Base-by-base conservation (phyloP, 2,797 vertebrate genomes). In the Pangasius mekongensis region DNA sequence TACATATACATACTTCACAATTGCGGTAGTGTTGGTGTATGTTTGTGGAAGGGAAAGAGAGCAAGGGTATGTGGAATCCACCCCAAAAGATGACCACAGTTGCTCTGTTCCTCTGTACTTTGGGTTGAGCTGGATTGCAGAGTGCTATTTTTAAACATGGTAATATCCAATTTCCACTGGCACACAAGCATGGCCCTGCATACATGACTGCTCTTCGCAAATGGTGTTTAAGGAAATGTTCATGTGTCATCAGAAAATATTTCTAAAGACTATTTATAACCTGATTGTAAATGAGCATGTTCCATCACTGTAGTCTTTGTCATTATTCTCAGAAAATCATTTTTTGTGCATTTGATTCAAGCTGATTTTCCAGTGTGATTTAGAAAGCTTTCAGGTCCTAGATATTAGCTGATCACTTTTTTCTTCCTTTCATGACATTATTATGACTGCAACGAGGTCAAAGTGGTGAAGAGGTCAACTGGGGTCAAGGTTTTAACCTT, bases 21-120 rank as follows among this genome's bases (percentile, higher is more conserved):
- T 47, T 39, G 87, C 1, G 52, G 54, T 14, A 71, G 64, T 30
- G 30, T 58, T 10, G 39, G 87, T 84, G 22, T 84, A 43, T 54
- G 52, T 78, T 10, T 66, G 83, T 43, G 49, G 27, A 81, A 62
- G 5, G 56, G 58, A 22, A 64, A 67, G 73, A 43, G 73, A 33
- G 11, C 24, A 1, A 30, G 66, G 73, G 52, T 24, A 90, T 81
- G 83, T 10, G 6, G 43, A 85, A 89, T 88, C 73, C 80, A 83
- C 66, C 78, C 67, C 88, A 82, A 30, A 83, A 83, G 36, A 84
- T 47, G 76, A 87, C 86, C 89, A 84, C 86, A 87, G 81, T 85
- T 76, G 77, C 82, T 87, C 33, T 83, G 49, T 64, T 89, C 69
- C 82, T 77, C 87, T 80, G 88, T 83, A 90, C 84, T 89, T 85